Base-by-base conservation (phyloP, 1,140 invertebrate species). In the Drosophila nigromelanica region DNA sequence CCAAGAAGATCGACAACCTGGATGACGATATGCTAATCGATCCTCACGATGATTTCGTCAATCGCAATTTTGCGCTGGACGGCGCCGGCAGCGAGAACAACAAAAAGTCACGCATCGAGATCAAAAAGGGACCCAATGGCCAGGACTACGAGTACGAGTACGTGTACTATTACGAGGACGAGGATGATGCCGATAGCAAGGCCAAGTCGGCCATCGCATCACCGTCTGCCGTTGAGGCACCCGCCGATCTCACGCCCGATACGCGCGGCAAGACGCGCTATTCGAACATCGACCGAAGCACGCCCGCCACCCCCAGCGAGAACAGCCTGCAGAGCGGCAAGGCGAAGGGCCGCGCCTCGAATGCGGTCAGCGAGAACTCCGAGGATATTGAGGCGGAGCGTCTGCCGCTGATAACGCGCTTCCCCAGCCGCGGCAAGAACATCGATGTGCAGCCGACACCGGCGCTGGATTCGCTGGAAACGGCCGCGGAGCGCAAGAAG, bases 131-230 rank as follows among this genome's bases (percentile, higher is more conserved):
- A 24, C 96, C 96, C n/a, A 97, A 97, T 82, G 97, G 97, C 4
- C 95, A 97, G 92, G 96, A 97, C 78, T 97, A 98, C 80, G 97
- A 98, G 92, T 97, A 97, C 89, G 97, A 97, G 90, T 98, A 98
- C 77, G 95, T 97, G 15, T 98, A 98, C 82, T 98, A 98, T 89
- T 97, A 98, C 80, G 97, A 97, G 68, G 96, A 97, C 73, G 96
- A 97, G 67, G 96, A 97, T 2, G 95, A 95, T 35, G 94, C 95
- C 52, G 92, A 90, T 51, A 92, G 91, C 68, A 91, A 91, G 47
- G 45, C 76, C 12, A 81, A 90, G 39, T 54, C 54, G 4, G 64
- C 62, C 6, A 51, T 48, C 1, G 72, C 91, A 85, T 47, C 85
- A 1, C 54, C 77, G 0, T 66, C 73, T 0, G 63, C 63, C 8